Conservation (phyloP, 2,113 vertebrate species). For the Myotis brandtii region DNA sequence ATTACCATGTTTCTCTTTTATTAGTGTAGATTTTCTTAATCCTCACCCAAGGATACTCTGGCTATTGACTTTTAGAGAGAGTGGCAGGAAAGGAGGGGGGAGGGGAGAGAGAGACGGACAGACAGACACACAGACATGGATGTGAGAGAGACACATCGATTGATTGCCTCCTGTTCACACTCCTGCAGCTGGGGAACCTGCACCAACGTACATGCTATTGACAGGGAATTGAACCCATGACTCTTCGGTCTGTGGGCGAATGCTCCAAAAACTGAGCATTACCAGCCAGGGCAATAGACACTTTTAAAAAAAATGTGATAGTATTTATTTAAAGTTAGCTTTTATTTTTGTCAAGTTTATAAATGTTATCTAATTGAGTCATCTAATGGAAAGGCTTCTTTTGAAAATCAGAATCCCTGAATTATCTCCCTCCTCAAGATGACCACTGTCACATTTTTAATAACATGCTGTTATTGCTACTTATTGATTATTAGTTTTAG, state of each 20-base stretch:
- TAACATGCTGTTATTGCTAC: neutral
- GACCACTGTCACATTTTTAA: neutral
- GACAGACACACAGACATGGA: too few species aligned
- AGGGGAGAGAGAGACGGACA: neutral
- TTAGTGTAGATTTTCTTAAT: too few species aligned
- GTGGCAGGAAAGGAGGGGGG: neutral
- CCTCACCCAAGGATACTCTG: too few species aligned
- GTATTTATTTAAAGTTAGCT: slow-evolving; percentile 33
- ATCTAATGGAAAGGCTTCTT: neutral
- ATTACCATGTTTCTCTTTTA: too few species aligned
- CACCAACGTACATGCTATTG: too few species aligned
- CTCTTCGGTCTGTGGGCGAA: too few species aligned
- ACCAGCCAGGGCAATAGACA: neutral
- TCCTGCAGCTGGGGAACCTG: too few species aligned
- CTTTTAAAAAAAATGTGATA: neutral
- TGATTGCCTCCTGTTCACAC: too few species aligned
- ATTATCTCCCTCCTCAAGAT: neutral
- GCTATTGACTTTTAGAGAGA: neutral
- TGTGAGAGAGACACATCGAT: too few species aligned
- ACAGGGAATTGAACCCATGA: too few species aligned
- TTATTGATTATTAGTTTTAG: slow-evolving; percentile 33
- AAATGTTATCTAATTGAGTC: neutral
- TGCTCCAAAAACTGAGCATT: too few species aligned
- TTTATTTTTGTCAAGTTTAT: slow-evolving; percentile 35
- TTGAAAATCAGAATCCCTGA: neutral